phyloP scores from a whole-genome alignment of 2,888 invertebrate species.

The Pterostichus madidus region DNA sequence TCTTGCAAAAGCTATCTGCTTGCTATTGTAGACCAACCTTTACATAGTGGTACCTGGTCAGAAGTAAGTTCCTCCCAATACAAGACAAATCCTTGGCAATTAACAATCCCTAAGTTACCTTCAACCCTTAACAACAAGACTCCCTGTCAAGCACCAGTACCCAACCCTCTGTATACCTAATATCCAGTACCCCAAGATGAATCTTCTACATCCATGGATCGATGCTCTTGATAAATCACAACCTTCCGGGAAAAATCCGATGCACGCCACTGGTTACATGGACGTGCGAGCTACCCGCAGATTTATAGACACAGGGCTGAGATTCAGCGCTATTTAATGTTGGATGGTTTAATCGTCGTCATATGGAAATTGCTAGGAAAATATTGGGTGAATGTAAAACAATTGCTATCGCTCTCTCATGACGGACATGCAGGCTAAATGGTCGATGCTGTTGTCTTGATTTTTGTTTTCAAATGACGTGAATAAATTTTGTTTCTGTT shows the following conservation, averaged over 20 bases:
- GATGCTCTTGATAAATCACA: constrained; percentile 19
- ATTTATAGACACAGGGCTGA: constrained; percentile 38
- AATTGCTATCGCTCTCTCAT: neutral
- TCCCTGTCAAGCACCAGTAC: constrained; percentile 12
- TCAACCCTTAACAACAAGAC: constrained; percentile 5
- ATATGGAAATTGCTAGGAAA: constrained; percentile 56
- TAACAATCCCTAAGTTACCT: neutral
- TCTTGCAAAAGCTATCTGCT: no score
- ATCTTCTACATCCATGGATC: constrained; percentile 11
- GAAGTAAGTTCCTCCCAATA: no score
- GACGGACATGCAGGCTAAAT: no score
- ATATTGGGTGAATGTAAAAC: constrained; percentile 45
- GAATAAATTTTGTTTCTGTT: no score
- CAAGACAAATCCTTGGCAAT: neutral
- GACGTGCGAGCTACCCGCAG: constrained; percentile 30
- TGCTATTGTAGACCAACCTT: no score
- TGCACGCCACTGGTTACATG: constrained; percentile 40
- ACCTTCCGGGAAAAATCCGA: constrained; percentile 3
- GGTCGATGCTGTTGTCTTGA: neutral
- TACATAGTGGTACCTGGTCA: no score
- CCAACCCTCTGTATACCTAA: neutral
- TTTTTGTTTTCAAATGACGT: no score
- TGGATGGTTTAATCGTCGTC: constrained; percentile 35
- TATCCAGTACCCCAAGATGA: constrained; percentile 11
- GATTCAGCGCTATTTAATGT: constrained; percentile 60